Evolutionary conservation across 2,797 vertebrate species (phyloP), one percentile per base, ranked within the genome.

Genomic region (Pogoniulus pusillus): DNA sequence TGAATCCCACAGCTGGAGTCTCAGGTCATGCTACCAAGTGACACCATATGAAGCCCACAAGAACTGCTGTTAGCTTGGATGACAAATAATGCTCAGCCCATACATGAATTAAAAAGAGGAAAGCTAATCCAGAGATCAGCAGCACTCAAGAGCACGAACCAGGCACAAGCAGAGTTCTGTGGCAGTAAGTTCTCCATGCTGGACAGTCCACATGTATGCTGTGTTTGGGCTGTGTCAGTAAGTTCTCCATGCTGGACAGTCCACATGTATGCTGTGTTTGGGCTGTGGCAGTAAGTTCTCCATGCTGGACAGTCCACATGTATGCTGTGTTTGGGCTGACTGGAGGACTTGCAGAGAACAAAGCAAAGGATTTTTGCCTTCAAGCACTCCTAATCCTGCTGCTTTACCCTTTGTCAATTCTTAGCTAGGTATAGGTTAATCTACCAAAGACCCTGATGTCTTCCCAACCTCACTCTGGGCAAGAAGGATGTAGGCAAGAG

Each of bases 141-240:
- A 14, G 51, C 32, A 83, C 30, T 64, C 2, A 26, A 47, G 51
- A 71, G 23, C 39, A 78, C 8, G 19, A 82, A 69, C 11, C 68
- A 85, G 5, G 30, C 1, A 1, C 7, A 30, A 57, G 39, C 37
- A 89, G 24, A 49, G 27, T 24, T 63, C 34, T 37, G 49, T 12
- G 85, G 18, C 22, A 85, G 0, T 13, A 82, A 43, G 30, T 62
- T 85, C 73, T 93, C 80, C 39, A 7, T 5, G 7, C 85, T 64
- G 73, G 24, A 74, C 66, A 72, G 66, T 62, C 54, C 62, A 85
- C 49, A 74, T 51, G 37, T 82, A 68, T 60, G 32, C 65, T 53
- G 53, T 0, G 0, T 60, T 89, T 64, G 58, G 62, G 62, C 66
- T 81, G 70, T n/a, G n/a, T n/a, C n/a, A n/a, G n/a, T n/a, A n/a